These are phyloP conservation scores for Oithona nana DNA, from an alignment of 2,888 invertebrate species.

Conservation along the genomic window DNA sequence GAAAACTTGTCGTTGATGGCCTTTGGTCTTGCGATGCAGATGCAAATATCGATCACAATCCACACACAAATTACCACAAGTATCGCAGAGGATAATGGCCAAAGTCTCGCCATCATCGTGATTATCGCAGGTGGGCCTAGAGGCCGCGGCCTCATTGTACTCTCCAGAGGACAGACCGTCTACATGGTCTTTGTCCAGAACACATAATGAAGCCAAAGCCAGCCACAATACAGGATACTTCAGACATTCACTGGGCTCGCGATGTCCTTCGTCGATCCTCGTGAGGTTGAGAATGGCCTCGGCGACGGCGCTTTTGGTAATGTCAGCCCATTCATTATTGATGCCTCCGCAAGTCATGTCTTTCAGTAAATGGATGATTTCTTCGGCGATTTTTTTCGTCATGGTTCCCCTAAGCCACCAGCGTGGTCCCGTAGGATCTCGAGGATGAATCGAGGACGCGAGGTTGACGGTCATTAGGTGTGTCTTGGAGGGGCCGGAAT, in stretches of 20 bases:
- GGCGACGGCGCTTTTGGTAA: slow-evolving; percentile 70
- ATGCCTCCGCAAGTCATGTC: slow-evolving; percentile 68
- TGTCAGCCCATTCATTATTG: slow-evolving; percentile 60
- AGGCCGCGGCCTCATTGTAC: slow-evolving; percentile 40
- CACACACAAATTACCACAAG: slow-evolving; percentile 77
- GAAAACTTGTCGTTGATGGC: slow-evolving; percentile 63
- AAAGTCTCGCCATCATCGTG: slow-evolving; percentile 87
- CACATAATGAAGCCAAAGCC: slow-evolving; percentile 75
- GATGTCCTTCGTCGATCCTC: slow-evolving; percentile 50
- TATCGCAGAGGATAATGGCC: slow-evolving; percentile 76
- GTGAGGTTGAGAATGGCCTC: slow-evolving; percentile 67
- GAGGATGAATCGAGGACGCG: slow-evolving; percentile 38
- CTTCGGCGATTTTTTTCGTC: slow-evolving; percentile 63
- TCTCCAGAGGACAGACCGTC: slow-evolving; percentile 58
- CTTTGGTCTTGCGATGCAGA: slow-evolving; percentile 62
- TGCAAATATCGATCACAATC: slow-evolving; percentile 93
- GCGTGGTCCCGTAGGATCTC: slow-evolving; percentile 30
- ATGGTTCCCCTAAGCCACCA: slow-evolving; percentile 81
- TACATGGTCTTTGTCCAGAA: slow-evolving; percentile 74
- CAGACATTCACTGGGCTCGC: slow-evolving; percentile 56
- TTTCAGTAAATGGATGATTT: slow-evolving; percentile 63
- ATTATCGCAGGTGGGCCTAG: slow-evolving; percentile 64
- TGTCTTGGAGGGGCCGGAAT: slow-evolving; percentile 21
- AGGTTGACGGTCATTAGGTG: slow-evolving; percentile 36
- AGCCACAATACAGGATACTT: slow-evolving; percentile 73